phyloP scores from a whole-genome alignment of 2,888 invertebrate genomes.

The Platypus cylindrus region DNA sequence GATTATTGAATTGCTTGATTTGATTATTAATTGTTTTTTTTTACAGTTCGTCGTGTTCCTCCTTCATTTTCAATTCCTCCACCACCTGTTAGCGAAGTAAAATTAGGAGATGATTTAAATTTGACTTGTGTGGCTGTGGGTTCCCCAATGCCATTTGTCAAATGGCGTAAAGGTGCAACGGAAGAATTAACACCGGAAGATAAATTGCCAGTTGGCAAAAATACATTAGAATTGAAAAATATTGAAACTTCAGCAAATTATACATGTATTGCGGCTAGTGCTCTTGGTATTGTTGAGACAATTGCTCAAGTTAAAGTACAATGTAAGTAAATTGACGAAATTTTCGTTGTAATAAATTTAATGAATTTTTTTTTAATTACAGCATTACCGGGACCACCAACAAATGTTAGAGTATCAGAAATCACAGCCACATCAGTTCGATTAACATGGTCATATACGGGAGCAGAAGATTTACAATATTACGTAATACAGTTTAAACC shows the following conservation, averaged over 20 bases:
- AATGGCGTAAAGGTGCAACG: conserved; percentile 75
- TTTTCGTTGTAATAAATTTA: no score
- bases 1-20: not conserved
- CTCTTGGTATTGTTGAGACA: conserved; percentile 82
- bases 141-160: conserved; percentile 95
- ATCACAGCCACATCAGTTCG: conserved; percentile 89
- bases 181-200: conserved; percentile 83
- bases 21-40: not conserved
- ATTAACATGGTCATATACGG: conserved; percentile 85
- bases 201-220: conserved; percentile 71
- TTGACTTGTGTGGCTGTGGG: conserved; percentile 95
- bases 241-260: conserved; percentile 91
- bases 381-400: conserved; percentile 88
- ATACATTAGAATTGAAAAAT: conserved; percentile 73
- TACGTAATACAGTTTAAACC: conserved; percentile 96
- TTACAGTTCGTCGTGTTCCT: conserved; percentile 81
- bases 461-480: conserved; percentile 82
- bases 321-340: conserved; percentile 50
- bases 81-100: conserved; percentile 73
- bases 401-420: conserved; percentile 81
- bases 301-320: conserved; percentile 87
- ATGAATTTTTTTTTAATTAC: no score
- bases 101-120: conserved; percentile 81
- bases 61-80: conserved; percentile 93
- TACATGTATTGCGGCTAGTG: conserved; percentile 92